Conservation (phyloP, 2,113 vertebrate genomes). For the Arvicanthis niloticus region DNA sequence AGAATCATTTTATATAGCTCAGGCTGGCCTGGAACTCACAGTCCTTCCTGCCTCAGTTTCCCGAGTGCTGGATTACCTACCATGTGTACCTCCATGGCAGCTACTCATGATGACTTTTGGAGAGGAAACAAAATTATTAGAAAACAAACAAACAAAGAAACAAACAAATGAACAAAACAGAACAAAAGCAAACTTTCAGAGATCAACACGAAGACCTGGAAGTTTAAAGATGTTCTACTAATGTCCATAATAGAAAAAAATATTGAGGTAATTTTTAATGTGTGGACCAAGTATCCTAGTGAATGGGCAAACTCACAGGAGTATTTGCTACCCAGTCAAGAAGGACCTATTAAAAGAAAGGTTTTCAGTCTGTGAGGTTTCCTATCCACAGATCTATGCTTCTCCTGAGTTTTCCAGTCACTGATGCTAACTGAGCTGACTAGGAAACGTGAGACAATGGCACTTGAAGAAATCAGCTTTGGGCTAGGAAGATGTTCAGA, state of each 20-base stretch:
- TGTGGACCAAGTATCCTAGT: not conserved
- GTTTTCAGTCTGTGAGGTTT: slow-evolving; percentile 25
- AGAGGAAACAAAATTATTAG: slow-evolving; percentile 43
- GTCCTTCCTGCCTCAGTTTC: not conserved
- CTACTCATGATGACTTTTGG: not conserved
- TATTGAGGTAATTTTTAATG: slow-evolving; percentile 12
- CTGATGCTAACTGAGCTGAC: not conserved
- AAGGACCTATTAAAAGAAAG: not conserved
- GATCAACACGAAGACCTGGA: slow-evolving; percentile 35
- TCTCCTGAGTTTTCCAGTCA: not conserved
- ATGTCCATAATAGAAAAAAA: slow-evolving; percentile 18
- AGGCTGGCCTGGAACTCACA: not conserved
- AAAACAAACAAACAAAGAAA: not conserved
- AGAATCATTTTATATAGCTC: not conserved
- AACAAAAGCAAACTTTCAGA: not conserved
- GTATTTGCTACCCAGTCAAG: slow-evolving; percentile 16
- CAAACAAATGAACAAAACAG: no score
- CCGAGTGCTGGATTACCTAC: not conserved
- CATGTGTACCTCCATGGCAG: not conserved
- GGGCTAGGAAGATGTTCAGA: not conserved
- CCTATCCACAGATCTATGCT: not conserved
- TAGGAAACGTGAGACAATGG: slow-evolving; percentile 19
- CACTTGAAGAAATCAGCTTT: not conserved
- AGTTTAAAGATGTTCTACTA: slow-evolving; percentile 14
- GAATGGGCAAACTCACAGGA: not conserved